These are phyloP conservation scores for Acrocera orbiculus DNA, from an alignment of 2,888 invertebrate genomes.

Conservation along the genomic window DNA sequence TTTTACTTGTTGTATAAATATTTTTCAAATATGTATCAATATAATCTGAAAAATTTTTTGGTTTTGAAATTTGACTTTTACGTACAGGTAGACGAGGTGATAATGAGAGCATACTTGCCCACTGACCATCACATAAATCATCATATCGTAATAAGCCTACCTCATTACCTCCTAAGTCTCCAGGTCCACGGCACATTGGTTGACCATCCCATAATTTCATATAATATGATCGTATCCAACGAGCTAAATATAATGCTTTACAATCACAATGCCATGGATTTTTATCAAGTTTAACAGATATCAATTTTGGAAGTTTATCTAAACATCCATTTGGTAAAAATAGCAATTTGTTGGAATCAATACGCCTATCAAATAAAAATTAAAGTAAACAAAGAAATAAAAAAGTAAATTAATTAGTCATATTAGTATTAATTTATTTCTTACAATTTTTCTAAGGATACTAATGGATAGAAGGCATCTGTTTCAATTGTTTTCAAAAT, in stretches of 20 bases:
- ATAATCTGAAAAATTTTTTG: slow-evolving; percentile 29
- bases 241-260: slow-evolving; percentile 43
- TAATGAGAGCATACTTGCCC: slow-evolving; percentile 46
- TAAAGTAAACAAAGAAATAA: slow-evolving; percentile 18
- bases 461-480: slow-evolving; percentile 30
- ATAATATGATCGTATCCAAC: slow-evolving; percentile 34
- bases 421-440: slow-evolving; percentile 15
- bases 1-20: slow-evolving; percentile 22
- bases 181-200: slow-evolving; percentile 36
- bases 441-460: slow-evolving; percentile 34
- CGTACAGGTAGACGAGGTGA: slow-evolving; percentile 28
- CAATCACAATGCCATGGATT: slow-evolving; percentile 51
- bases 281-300: slow-evolving; percentile 41
- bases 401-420: slow-evolving; percentile 8
- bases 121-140: slow-evolving; percentile 51
- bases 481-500: slow-evolving; percentile 32
- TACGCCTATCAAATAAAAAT: slow-evolving; percentile 31
- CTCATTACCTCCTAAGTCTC: slow-evolving; percentile 33
- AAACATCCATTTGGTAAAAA: slow-evolving; percentile 41
- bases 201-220: slow-evolving; percentile 35
- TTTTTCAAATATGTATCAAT: slow-evolving; percentile 28
- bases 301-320: slow-evolving; percentile 36
- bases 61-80: slow-evolving; percentile 26
- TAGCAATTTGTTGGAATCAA: slow-evolving; percentile 45
- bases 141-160: slow-evolving; percentile 38